Percentiles rank a stretch among this genome's conserved stretches.
Evolutionary conservation across 2,797 vertebrate genomes (phyloP).

Genomic region (Austrolebias charrua): DNA sequence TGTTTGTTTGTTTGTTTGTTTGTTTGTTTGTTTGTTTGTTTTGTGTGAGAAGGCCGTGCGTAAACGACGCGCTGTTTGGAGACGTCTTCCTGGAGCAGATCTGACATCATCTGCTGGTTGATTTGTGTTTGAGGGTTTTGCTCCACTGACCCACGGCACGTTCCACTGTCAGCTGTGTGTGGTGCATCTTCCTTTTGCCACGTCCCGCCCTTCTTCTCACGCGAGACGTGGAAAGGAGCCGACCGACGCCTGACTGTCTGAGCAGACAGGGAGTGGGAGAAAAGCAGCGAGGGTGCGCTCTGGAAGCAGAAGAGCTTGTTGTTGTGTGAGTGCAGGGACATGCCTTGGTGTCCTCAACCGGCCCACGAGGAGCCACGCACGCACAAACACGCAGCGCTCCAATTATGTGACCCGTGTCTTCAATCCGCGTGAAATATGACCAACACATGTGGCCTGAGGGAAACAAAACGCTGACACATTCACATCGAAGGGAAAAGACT

Average conservation of each 20-base stretch:
- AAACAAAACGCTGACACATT: conserved; percentile 8
- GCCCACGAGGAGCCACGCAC: conserved; percentile 52
- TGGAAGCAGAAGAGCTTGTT: conserved; percentile 57
- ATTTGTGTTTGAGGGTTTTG: conserved; percentile 52
- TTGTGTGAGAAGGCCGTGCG: conserved; percentile 41
- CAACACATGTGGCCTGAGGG: conserved; percentile 37
- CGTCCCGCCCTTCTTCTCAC: conserved; percentile 73
- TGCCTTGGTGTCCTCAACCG: conserved; percentile 38
- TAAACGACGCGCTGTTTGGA: background rate
- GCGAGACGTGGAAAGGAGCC: conserved; percentile 67
- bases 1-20: conserved; percentile 17
- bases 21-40: conserved; percentile 7
- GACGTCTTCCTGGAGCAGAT: conserved; percentile 29
- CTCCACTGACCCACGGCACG: conserved; percentile 68
- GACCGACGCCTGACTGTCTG: conserved; percentile 83
- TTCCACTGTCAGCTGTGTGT: conserved; percentile 76
- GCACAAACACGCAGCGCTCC: conserved; percentile 54
- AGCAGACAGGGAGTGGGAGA: conserved; percentile 9
- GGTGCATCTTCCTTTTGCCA: conserved; percentile 70
- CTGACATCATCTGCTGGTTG: conserved; percentile 35
- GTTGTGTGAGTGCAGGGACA: conserved; percentile 52
- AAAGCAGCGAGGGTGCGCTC: conserved; percentile 33
- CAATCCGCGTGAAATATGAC: conserved; percentile 55
- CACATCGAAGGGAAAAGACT: background rate
- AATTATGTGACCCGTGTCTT: conserved; percentile 59